Evolutionary conservation across 1,140 invertebrate genomes (phyloP).

Genomic region (Streblospio benedicti): DNA sequence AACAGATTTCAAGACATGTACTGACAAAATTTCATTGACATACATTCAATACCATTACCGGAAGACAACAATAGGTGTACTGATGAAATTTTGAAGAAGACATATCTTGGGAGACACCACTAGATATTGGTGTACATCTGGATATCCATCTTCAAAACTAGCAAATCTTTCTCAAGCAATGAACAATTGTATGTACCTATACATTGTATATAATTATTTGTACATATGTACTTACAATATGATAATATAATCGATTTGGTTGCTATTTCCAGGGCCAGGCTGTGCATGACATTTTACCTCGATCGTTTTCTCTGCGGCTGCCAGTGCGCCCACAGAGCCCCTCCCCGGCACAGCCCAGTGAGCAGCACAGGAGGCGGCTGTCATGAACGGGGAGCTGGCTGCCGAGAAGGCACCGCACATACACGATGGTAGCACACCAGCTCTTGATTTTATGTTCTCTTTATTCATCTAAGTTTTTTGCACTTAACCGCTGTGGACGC

Average conservation of each 20-base stretch:
- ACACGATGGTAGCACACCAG: not conserved
- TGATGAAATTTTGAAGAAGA: too few relatives aligned
- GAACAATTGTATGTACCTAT: too few relatives aligned
- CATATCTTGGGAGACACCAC: too few relatives aligned
- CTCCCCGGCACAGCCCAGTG: not conserved
- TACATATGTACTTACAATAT: not conserved
- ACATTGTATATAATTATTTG: not conserved
- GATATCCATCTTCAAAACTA: too few relatives aligned
- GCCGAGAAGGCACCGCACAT: slow-evolving; percentile 23
- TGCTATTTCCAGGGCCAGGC: not conserved
- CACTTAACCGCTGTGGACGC: not conserved
- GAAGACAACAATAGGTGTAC: not conserved
- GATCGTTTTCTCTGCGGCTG: not conserved
- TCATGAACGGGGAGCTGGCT: slow-evolving; percentile 21
- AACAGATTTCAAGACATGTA: not conserved
- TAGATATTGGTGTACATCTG: too few relatives aligned
- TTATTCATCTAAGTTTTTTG: not conserved
- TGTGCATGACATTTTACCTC: not conserved
- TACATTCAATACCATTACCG: not conserved
- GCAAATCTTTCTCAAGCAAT: too few relatives aligned
- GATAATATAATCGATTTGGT: not conserved
- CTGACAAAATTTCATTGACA: not conserved
- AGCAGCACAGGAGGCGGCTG: not conserved
- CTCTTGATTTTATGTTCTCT: not conserved
- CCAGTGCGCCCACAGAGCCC: not conserved